These are phyloP conservation scores for Sturnus vulgaris DNA, from an alignment of 2,113 vertebrate species.

Conservation along the genomic window DNA sequence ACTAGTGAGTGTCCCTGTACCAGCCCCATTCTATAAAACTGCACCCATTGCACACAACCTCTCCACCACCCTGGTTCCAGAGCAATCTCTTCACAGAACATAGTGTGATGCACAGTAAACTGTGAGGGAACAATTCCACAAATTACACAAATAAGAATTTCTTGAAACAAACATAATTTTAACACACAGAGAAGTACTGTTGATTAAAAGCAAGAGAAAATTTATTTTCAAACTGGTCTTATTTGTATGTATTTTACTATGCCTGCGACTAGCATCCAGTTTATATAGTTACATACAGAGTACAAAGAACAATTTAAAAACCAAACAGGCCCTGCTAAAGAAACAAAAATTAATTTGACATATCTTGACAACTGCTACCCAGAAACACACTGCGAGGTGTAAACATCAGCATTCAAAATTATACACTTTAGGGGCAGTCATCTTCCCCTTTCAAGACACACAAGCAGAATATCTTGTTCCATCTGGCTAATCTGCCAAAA, in stretches of 20 bases:
- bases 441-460: neutral
- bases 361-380: neutral
- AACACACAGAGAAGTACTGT: neutral
- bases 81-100: neutral
- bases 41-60: rapidly evolving
- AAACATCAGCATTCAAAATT: neutral
- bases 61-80: neutral
- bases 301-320: neutral
- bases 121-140: neutral
- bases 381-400: neutral
- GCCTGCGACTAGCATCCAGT: neutral
- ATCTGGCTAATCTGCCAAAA: neutral
- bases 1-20: rapidly evolving
- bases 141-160: neutral
- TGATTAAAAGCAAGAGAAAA: neutral
- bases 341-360: neutral
- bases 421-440: neutral
- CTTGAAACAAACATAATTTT: neutral
- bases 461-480: neutral
- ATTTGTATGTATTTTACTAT: neutral
- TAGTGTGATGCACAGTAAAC: neutral
- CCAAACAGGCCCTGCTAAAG: neutral
- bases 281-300: neutral
- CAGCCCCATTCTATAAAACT: neutral
- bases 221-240: neutral